A percentile compares a stretch with the other conserved stretches of the same genome.
Conservation (phyloP, 1,140 invertebrate species). For the Nylanderia fulva region DNA sequence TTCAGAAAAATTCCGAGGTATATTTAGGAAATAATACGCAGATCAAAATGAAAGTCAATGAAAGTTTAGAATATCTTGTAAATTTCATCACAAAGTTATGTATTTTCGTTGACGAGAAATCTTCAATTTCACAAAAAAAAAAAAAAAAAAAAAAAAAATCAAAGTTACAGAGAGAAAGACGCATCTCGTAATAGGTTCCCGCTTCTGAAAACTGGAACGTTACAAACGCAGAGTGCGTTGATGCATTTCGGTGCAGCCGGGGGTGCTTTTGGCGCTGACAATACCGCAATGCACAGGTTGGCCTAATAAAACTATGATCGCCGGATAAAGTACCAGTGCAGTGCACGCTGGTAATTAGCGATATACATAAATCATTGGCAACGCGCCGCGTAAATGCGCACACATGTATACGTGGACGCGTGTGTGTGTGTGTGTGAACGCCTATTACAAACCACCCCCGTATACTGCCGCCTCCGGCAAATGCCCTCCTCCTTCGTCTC, state of each 20-base stretch:
- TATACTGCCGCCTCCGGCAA: slow-evolving; percentile 48
- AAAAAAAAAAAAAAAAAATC: no score
- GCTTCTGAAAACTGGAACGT: not conserved
- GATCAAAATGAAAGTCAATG: not conserved
- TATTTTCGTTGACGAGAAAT: not conserved
- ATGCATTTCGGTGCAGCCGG: slow-evolving; percentile 68
- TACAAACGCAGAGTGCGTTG: slow-evolving; percentile 13
- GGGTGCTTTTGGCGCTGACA: slow-evolving; percentile 79
- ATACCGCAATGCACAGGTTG: slow-evolving; percentile 82
- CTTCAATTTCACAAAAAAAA: not conserved
- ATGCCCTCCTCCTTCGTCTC: not conserved
- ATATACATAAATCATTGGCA: slow-evolving; percentile 85
- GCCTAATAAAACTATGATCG: slow-evolving; percentile 84
- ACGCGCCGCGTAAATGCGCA: slow-evolving; percentile 82
- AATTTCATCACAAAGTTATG: not conserved
- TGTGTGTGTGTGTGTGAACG: slow-evolving; percentile 20
- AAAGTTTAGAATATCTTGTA: no score
- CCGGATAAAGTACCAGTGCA: slow-evolving; percentile 83
- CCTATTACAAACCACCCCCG: slow-evolving; percentile 36
- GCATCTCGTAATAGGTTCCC: not conserved
- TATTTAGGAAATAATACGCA: not conserved
- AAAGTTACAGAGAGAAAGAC: not conserved
- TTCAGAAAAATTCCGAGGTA: not conserved
- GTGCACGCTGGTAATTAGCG: slow-evolving; percentile 85
- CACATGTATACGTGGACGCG: slow-evolving; percentile 37